Percentiles rank a stretch among this genome's conserved stretches.
These are phyloP conservation scores for Cephus pulcher DNA, from an alignment of 2,888 invertebrate genomes.

Conservation along the genomic window DNA sequence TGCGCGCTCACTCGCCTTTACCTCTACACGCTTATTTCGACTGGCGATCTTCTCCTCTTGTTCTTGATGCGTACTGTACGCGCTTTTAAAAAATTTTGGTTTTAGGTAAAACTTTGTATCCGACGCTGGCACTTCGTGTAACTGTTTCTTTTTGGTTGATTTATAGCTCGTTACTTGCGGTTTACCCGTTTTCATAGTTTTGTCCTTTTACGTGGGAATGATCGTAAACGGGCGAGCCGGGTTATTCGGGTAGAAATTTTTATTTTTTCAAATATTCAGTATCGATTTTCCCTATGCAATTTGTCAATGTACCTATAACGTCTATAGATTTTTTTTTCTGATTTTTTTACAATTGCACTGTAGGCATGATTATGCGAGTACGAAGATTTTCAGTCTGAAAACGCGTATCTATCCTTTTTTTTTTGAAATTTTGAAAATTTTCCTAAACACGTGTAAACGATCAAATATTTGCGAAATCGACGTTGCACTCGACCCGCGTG, in stretches of 20 bases:
- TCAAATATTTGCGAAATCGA: constrained; percentile 29
- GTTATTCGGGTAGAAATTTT: background rate
- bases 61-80: constrained; percentile 4
- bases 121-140: background rate
- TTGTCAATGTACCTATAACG: background rate
- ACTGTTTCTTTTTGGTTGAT: background rate
- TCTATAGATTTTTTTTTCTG: background rate
- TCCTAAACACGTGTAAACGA: constrained; percentile 38
- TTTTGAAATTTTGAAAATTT: constrained; percentile 17
- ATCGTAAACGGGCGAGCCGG: background rate
- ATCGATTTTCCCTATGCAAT: background rate
- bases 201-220: background rate
- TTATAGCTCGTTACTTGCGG: background rate
- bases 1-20: constrained; percentile 12
- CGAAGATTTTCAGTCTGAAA: background rate
- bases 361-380: background rate
- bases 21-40: constrained; percentile 26
- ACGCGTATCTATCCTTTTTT: background rate
- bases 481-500: constrained; percentile 25
- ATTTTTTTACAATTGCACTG: background rate
- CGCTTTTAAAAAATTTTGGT: background rate
- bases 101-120: too few relatives aligned
- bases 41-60: constrained; percentile 19
- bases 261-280: background rate
- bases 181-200: background rate